Conservation (phyloP, 2,113 vertebrate species). For the Oceanites oceanicus region DNA sequence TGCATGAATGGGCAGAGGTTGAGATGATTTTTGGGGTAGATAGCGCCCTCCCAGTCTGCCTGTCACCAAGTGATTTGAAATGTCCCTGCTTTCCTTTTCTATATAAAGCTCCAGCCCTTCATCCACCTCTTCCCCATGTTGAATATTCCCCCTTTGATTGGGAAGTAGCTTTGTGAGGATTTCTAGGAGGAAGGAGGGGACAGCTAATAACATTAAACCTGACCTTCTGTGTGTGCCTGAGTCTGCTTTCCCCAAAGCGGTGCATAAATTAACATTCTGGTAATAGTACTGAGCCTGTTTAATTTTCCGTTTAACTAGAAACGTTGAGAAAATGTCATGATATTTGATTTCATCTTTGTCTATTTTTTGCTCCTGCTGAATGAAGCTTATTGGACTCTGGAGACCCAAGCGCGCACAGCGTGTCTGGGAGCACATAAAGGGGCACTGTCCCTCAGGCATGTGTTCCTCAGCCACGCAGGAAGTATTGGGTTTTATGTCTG, state of each 20-base stretch:
- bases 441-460: conserved; percentile 42
- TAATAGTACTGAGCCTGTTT: conserved; percentile 55
- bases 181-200: not conserved
- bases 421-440: conserved; percentile 48
- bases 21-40: not conserved
- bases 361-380: conserved; percentile 49
- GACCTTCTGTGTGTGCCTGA: conserved; percentile 20
- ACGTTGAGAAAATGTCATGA: conserved; percentile 58
- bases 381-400: not conserved
- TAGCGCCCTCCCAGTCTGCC: not conserved
- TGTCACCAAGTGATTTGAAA: not conserved
- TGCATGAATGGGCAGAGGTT: not conserved
- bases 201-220: conserved; percentile 46
- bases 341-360: conserved; percentile 56
- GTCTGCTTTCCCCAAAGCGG: not conserved
- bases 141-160: not conserved
- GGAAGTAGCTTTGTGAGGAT: not conserved
- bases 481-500: conserved; percentile 11
- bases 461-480: conserved; percentile 14
- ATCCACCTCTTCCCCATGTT: not conserved
- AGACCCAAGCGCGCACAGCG: not conserved
- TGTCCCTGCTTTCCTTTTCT: not conserved
- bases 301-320: conserved; percentile 61
- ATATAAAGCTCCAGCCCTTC: not conserved
- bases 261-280: conserved; percentile 59